Evolutionary conservation across 2,888 invertebrate species (phyloP).

Genomic region (Acanthoscelides obtectus): DNA sequence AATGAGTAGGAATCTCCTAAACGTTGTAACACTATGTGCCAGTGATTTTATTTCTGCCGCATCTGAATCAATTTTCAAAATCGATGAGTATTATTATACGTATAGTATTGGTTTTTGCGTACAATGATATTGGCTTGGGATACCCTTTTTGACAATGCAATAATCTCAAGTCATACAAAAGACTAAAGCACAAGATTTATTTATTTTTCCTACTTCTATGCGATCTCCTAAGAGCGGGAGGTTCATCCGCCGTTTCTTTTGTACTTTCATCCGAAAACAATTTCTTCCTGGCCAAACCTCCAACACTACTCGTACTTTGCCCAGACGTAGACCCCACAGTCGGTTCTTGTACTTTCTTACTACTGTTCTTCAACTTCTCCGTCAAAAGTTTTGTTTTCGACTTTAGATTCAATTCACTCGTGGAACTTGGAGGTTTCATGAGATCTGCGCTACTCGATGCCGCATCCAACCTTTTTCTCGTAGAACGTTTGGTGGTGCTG

Average conservation of each 20-base stretch:
- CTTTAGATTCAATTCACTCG: slow-evolving; percentile 7
- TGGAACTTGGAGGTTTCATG: not conserved
- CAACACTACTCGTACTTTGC: not conserved
- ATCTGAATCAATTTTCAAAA: too few relatives aligned
- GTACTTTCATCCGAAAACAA: not conserved
- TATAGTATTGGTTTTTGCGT: too few relatives aligned
- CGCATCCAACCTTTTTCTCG: not conserved
- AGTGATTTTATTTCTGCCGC: too few relatives aligned
- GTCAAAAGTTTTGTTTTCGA: slow-evolving; percentile 15
- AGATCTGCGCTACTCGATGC: not conserved
- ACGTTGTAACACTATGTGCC: too few relatives aligned
- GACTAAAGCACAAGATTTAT: not conserved
- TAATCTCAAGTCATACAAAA: too few relatives aligned
- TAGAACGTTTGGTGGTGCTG: not conserved
- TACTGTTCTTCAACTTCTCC: slow-evolving; percentile 17
- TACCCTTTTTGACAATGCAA: too few relatives aligned
- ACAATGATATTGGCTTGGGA: too few relatives aligned
- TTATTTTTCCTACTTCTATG: not conserved
- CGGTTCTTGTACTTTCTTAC: slow-evolving; percentile 7
- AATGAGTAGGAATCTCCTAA: too few relatives aligned
- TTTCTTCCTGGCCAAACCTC: not conserved
- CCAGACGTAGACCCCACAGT: not conserved
- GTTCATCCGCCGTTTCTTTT: too few relatives aligned
- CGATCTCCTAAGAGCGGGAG: not conserved
- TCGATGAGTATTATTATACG: too few relatives aligned